Base-by-base conservation (phyloP, 2,888 invertebrate species). In the Drosophila kuntzei region DNA sequence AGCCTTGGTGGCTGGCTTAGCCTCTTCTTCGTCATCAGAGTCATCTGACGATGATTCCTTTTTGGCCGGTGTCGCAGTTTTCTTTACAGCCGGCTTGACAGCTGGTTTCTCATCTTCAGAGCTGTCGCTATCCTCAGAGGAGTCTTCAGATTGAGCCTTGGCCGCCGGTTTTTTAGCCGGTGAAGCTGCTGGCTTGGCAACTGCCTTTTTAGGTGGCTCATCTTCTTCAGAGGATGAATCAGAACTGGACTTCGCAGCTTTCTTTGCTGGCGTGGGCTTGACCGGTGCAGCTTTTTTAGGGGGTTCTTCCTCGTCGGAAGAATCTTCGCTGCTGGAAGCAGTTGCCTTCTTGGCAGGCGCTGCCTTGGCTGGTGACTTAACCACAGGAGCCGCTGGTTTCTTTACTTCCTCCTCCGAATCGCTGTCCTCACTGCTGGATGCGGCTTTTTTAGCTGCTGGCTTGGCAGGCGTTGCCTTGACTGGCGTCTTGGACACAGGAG, bases 171-270 rank as follows among this genome's bases (percentile, higher is more conserved):
- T 77, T 14, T 79, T 76, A 3, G 47, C 59, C 9, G 58, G 37
- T 6, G 43, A 8, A 5, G 55, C 32, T 18, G 64, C 50, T 1
- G 67, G 32, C 14, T 80, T 83, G 5, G 55, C 76, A 4, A 53
- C 60, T 2, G 62, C 16, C 22, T 85, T 81, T 14, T 79, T 72
- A 2, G 73, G 58, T 0, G 57, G 49, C 39, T 79, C 62, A 7
- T 77, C 77, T 54, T 91, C 91, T 47, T 93, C 93, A 12, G 92
- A 91, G 22, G 91, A 53, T 91, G 92, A 92, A 8, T 93, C 93
- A 61, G 92, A 80, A 7, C 69, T 92, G 34, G 92, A 92, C 57
- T 61, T 49, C 0, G 68, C 79, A 22, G 74, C 88, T 84, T 74
- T 85, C 87, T 74, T 89, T 2, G 64, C 62, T 18, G 46, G 64